phyloP scores from a whole-genome alignment of 2,113 vertebrate species.

The Petrocephalus microphthalmus region DNA sequence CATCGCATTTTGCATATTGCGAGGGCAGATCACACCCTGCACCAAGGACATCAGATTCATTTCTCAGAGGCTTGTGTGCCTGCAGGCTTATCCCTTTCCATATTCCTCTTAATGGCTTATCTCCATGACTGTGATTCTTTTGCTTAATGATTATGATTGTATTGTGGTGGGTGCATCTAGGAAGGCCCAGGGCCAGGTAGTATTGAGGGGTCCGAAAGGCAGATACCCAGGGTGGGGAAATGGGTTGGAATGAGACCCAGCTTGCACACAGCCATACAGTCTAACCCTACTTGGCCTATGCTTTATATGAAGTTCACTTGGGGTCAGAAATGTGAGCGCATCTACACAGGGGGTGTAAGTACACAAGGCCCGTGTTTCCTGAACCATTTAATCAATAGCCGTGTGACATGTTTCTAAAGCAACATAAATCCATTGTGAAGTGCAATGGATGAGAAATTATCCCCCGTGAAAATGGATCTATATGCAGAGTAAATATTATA shows the following conservation, averaged over 20 bases:
- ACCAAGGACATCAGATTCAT: background rate
- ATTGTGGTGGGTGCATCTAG: background rate
- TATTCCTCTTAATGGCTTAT: background rate
- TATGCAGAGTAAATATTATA: constrained; percentile 24
- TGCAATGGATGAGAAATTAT: background rate
- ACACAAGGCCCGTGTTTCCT: background rate
- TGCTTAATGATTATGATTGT: background rate
- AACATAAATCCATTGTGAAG: background rate
- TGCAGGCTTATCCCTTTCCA: background rate
- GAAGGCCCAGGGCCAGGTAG: background rate
- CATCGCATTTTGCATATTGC: background rate
- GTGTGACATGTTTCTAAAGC: background rate
- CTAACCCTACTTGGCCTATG: background rate
- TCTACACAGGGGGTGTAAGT: constrained; percentile 11
- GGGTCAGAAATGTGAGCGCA: background rate
- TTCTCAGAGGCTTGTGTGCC: background rate
- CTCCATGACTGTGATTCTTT: background rate
- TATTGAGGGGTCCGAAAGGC: background rate
- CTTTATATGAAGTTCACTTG: background rate
- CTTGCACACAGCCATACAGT: background rate
- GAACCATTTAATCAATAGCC: background rate
- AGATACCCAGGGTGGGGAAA: background rate
- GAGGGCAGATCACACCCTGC: background rate
- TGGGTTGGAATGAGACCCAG: background rate
- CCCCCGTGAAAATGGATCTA: background rate